Percentiles rank a stretch among this genome's conserved stretches.
phyloP scores from a whole-genome alignment of 2,888 invertebrate genomes.

The Gibbula magus region DNA sequence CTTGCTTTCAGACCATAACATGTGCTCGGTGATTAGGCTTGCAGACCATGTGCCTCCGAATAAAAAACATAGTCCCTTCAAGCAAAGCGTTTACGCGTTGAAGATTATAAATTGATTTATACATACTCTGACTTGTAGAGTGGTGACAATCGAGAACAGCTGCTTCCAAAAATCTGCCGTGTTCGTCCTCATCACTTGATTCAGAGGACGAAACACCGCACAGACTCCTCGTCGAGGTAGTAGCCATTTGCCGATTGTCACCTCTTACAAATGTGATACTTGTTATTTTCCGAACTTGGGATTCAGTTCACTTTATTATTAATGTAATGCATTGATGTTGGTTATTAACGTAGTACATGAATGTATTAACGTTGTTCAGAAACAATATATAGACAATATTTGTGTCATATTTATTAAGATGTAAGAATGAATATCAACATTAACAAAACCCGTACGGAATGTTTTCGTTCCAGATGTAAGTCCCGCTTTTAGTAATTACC shows the following conservation, averaged over 20 bases:
- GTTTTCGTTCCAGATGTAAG: no score
- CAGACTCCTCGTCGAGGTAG: slow-evolving; percentile 31
- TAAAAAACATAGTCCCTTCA: not conserved
- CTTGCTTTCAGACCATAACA: not conserved
- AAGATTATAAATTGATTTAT: not conserved
- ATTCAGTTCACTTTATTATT: no score
- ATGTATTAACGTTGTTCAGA: no score
- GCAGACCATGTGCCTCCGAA: slow-evolving; percentile 7
- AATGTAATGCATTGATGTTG: no score
- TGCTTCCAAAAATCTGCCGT: slow-evolving; percentile 44
- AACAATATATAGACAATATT: not conserved
- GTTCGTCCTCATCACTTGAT: slow-evolving; percentile 49
- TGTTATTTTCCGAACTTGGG: no score
- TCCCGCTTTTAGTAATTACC: no score
- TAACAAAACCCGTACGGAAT: not conserved
- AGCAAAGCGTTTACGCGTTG: no score
- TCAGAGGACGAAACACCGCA: slow-evolving; percentile 25
- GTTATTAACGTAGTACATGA: no score
- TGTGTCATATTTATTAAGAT: not conserved
- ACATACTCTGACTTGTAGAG: slow-evolving; percentile 9
- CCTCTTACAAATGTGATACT: not conserved
- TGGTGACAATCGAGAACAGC: slow-evolving; percentile 30
- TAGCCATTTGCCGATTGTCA: slow-evolving; percentile 39
- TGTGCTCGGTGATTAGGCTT: not conserved
- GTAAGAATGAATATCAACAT: not conserved